These are phyloP conservation scores for Drosophila ficusphila DNA, from an alignment of 1,140 invertebrate species.

Conservation along the genomic window DNA sequence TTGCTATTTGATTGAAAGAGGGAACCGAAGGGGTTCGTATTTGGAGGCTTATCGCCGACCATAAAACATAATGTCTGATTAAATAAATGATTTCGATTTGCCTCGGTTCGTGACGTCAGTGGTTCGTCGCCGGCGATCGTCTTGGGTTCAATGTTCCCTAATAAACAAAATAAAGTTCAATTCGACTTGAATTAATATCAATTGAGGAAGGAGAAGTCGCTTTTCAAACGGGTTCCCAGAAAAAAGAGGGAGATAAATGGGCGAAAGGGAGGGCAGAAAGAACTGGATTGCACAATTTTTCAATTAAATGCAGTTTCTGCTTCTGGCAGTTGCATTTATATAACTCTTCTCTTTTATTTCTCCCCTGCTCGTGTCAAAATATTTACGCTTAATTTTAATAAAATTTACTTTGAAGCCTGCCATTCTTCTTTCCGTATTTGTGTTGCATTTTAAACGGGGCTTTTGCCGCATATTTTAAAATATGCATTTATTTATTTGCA, in stretches of 20 bases:
- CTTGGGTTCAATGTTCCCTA: constrained; percentile 71
- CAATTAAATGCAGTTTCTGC: constrained; percentile 63
- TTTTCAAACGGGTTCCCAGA: constrained; percentile 24
- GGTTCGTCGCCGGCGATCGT: not conserved
- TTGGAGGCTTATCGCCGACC: constrained; percentile 23
- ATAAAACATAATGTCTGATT: constrained; percentile 52
- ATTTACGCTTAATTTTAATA: constrained; percentile 80
- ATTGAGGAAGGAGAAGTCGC: constrained; percentile 52
- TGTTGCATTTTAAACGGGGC: constrained; percentile 60
- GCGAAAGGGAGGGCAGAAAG: not conserved
- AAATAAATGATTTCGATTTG: constrained; percentile 51
- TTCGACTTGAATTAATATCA: constrained; percentile 81
- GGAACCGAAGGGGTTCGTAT: not conserved
- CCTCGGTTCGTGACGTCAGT: constrained; percentile 19
- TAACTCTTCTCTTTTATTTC: constrained; percentile 31
- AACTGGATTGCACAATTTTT: constrained; percentile 56
- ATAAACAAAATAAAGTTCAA: constrained; percentile 74
- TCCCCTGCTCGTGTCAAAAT: constrained; percentile 61
- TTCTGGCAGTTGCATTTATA: constrained; percentile 20
- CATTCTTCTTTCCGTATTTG: constrained; percentile 53
- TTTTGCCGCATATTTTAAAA: constrained; percentile 69
- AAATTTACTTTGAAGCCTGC: constrained; percentile 69
- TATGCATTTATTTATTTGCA: constrained; percentile 60
- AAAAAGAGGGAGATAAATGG: not conserved
- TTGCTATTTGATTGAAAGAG: constrained; percentile 12